Percentiles rank a stretch among this genome's conserved stretches.
Conservation (phyloP, 2,888 invertebrate species). For the Allophyes oxyacanthae region DNA sequence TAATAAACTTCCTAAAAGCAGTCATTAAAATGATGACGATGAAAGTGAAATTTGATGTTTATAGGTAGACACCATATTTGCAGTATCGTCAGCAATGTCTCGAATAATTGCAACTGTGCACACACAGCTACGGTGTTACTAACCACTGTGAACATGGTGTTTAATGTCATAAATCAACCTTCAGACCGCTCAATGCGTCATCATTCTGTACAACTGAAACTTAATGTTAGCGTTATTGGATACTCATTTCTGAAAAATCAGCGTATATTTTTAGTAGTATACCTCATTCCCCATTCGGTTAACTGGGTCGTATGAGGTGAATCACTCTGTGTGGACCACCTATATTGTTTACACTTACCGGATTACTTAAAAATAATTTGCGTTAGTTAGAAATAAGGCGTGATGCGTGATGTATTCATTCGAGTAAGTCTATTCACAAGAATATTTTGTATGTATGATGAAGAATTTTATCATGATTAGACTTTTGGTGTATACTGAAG, state of each 20-base stretch:
- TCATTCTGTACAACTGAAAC: constrained; percentile 23
- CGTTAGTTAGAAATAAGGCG: constrained; percentile 24
- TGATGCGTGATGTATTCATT: constrained; percentile 12
- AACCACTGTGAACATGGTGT: background rate
- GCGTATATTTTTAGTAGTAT: constrained; percentile 49
- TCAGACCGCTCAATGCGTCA: constrained; percentile 22
- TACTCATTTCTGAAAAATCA: constrained; percentile 40
- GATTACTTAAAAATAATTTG: constrained; percentile 41
- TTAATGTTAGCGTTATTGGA: constrained; percentile 12
- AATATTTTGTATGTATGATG: background rate
- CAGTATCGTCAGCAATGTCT: no score
- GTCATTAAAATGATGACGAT: background rate
- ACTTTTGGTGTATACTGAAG: no score
- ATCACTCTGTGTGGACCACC: constrained; percentile 38
- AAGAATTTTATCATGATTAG: background rate
- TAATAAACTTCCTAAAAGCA: background rate
- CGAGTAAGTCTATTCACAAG: background rate
- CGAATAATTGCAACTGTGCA: no score
- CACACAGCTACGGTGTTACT: no score
- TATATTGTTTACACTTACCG: constrained; percentile 28
- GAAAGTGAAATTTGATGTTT: no score
- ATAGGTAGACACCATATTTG: no score
- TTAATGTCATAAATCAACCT: constrained; percentile 1
- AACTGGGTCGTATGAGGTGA: constrained; percentile 52
- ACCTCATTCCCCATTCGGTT: constrained; percentile 43